Evolutionary conservation across 1,140 invertebrate species (phyloP), one percentile per base, ranked within the genome.

Genomic region (Ruditapes philippinarum): DNA sequence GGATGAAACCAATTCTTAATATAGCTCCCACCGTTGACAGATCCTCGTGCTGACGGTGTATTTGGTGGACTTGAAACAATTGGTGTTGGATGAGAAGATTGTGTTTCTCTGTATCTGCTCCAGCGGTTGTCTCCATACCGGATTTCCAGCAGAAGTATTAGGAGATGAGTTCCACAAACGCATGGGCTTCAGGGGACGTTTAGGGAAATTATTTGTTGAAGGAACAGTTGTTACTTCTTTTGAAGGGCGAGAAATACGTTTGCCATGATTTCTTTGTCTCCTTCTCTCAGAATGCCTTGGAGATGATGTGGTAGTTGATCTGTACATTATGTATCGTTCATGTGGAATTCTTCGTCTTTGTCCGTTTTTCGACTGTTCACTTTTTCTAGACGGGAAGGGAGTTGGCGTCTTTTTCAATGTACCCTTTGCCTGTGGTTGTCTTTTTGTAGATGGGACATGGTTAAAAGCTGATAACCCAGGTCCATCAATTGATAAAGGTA

Each of bases 151-250:
- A 19, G 54, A 42, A 14, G n/a, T 31, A 49, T 68, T 49, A 17
- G 40, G 68, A 31, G 78, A 38, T 40, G 54, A 60, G 19, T 62
- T n/a, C 68, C 88, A 83, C 38, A 83, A 49, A 62, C 79, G 45
- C 36, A 65, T 33, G 17, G 68, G 65, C 12, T 60, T 38, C 65
- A 74, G 65, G 9, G 57, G 76, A 65, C 42, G 57, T n/a, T 17
- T 51, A 78, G 49, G 28, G 22, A 84, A 25, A 36, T 38, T 42
- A 33, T 42, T 45, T 19, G 33, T 40, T 0, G 51, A n/a, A 1
- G 14, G 28, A n/a, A 40, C 70, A 7, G 70, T 11, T 22, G 19
- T 49, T 2, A 0, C 40, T 74, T 28, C 3, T 45, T 9, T 25
- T n/a, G 28, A n/a, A 12, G 62, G n/a, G 4, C 33, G 4, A 14